A percentile compares a stretch with the other conserved stretches of the same genome.
These are phyloP conservation scores for Melipona quadrifasciata DNA, from an alignment of 1,140 invertebrate genomes.

Conservation along the genomic window DNA sequence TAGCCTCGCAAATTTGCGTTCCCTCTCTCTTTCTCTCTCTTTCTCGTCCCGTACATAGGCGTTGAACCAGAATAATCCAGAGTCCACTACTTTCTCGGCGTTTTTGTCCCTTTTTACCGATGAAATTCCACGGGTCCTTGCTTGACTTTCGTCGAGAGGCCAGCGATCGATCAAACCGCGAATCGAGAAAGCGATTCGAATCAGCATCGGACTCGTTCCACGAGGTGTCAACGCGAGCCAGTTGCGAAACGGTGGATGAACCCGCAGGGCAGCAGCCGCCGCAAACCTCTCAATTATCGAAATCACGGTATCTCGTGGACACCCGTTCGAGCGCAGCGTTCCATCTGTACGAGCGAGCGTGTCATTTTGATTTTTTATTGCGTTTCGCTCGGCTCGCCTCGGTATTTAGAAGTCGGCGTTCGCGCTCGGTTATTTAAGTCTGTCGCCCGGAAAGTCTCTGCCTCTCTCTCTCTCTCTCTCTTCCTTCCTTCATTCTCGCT, in stretches of 20 bases:
- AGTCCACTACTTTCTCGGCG: too few relatives aligned
- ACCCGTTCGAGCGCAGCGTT: neutral
- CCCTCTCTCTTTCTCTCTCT: neutral
- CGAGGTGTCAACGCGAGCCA: slow-evolving; percentile 1
- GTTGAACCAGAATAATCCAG: too few relatives aligned
- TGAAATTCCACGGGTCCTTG: neutral
- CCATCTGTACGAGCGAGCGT: neutral
- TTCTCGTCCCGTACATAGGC: neutral
- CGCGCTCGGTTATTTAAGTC: slow-evolving; percentile 61
- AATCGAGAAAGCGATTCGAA: neutral
- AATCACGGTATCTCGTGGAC: neutral
- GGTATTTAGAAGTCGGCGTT: slow-evolving; percentile 39
- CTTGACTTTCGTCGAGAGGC: neutral
- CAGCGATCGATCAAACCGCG: too few relatives aligned
- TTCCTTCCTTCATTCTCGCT: slow-evolving; percentile 27
- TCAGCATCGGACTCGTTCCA: neutral
- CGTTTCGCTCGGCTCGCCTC: neutral
- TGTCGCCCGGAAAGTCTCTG: slow-evolving; percentile 38
- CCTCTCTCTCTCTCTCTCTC: slow-evolving; percentile 27
- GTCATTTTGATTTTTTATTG: slow-evolving; percentile 2
- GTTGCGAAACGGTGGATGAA: neutral
- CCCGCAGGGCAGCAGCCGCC: neutral
- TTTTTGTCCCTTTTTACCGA: neutral
- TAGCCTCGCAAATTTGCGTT: neutral
- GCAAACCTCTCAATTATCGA: slow-evolving; percentile 18